Evolutionary conservation across 2,797 vertebrate genomes (phyloP), one percentile per base, ranked within the genome.

Genomic region (Balearica regulorum): DNA sequence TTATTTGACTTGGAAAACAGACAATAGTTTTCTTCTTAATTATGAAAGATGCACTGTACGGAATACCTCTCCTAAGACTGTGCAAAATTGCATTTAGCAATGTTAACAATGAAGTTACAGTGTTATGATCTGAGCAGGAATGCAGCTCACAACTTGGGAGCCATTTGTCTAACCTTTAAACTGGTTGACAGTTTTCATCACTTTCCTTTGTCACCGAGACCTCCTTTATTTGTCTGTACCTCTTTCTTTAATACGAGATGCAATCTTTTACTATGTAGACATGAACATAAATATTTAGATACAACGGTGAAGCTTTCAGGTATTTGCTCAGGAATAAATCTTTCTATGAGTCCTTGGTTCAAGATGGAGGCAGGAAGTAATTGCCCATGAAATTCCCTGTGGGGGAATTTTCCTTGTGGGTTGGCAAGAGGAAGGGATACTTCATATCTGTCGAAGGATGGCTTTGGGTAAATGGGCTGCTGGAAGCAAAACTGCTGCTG

Each of bases 1-100:
- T 87, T 95, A 89, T 94, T 96, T 95, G 37, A 88, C 88, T 95
- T 96, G 95, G 94, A 92, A 87, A 94, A 89, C 43, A 92, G 75
- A 83, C 41, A 55, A 24, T 58, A 29, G 35, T 80, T 87, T 91
- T 90, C 48, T 77, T 90, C 49, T 72, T 93, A 89, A 94, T 96
- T 81, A 86, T 89, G 79, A 90, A 86, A 85, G 65, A 83, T 86
- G 87, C 65, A 14, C 90, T 37, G n/a, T 60, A 71, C 39, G 61
- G 51, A 83, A 69, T 79, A 83, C 12, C n/a, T 87, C 82, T 92
- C 41, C 39, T 33, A 89, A 94, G 53, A 89, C 65, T 60, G 70
- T 55, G 54, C 33, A 85, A 79, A 95, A 93, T 35, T 68, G 10
- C 69, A 57, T 85, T 93, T 92, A 95, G 39, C 35, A 39, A 16